Percentiles rank a stretch among this genome's conserved stretches.
Evolutionary conservation across 2,113 vertebrate species (phyloP).

Genomic region (Xerus inauris): DNA sequence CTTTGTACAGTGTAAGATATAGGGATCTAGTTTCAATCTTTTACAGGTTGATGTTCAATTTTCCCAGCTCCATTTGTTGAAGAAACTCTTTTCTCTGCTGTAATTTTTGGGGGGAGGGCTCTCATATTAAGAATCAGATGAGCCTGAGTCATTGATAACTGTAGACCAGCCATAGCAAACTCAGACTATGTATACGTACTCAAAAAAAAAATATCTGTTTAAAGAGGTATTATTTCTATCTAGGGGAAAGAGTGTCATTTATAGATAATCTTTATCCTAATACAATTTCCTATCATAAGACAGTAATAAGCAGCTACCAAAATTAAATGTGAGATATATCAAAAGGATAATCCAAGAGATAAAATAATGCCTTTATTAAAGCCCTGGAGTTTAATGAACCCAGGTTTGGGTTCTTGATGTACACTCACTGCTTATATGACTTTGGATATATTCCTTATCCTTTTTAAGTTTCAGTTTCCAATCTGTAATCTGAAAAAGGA

Average conservation of each 20-base stretch:
- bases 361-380: slow-evolving; percentile 40
- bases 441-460: not conserved
- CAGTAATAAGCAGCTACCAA: not conserved
- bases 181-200: not conserved
- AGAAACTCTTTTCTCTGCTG: not conserved
- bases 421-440: not conserved
- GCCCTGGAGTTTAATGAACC: not conserved
- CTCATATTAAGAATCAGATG: not conserved
- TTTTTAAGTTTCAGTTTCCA: not conserved
- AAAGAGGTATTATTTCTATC: not conserved
- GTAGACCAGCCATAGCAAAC: not conserved
- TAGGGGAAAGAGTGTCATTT: not conserved
- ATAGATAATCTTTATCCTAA: not conserved
- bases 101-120: too few species aligned
- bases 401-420: not conserved
- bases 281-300: not conserved
- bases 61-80: not conserved
- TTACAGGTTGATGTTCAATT: not conserved
- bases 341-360: not conserved
- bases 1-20: not conserved
- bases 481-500: not conserved
- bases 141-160: not conserved
- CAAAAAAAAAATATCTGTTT: not conserved
- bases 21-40: not conserved
- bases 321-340: not conserved